A percentile compares a stretch with the other conserved stretches of the same genome.
These are phyloP conservation scores for Drosophila parabipectinata DNA, from an alignment of 1,140 invertebrate genomes.

Conservation along the genomic window DNA sequence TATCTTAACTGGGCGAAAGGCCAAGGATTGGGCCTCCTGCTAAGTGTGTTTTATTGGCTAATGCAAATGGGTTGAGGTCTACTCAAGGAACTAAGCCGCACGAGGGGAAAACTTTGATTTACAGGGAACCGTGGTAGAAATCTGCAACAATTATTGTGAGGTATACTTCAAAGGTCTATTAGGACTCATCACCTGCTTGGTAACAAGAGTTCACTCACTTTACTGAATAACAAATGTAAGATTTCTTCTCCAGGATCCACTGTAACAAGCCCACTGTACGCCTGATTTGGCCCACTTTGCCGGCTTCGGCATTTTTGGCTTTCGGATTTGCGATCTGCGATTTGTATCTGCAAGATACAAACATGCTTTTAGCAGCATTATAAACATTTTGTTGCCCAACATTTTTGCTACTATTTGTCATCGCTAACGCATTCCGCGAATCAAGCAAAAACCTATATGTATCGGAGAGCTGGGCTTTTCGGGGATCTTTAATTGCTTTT, in stretches of 20 bases:
- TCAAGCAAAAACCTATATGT: slow-evolving; percentile 31
- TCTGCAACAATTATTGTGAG: no score
- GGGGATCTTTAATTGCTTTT: slow-evolving; percentile 77
- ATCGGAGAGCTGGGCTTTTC: slow-evolving; percentile 41
- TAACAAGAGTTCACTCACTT: background rate
- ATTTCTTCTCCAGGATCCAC: background rate
- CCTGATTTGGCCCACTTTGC: slow-evolving; percentile 56
- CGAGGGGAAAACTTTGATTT: slow-evolving; percentile 2
- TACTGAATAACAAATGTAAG: background rate
- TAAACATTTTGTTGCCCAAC: slow-evolving; percentile 79
- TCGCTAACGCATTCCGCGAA: slow-evolving; percentile 74
- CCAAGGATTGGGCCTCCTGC: slow-evolving; percentile 31
- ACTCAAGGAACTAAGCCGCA: background rate
- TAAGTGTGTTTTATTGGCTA: slow-evolving; percentile 32
- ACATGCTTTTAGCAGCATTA: slow-evolving; percentile 82
- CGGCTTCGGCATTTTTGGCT: slow-evolving; percentile 25
- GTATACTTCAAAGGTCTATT: no score
- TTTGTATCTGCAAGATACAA: slow-evolving; percentile 74
- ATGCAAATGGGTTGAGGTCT: slow-evolving; percentile 11
- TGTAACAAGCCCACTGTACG: slow-evolving; percentile 34
- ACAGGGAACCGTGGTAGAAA: background rate
- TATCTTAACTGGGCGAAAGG: slow-evolving; percentile 25
- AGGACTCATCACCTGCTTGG: no score
- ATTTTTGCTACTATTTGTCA: slow-evolving; percentile 82
- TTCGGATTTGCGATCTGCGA: slow-evolving; percentile 55